Conservation (phyloP, 2,888 invertebrate species). For the Zeuzera pyrina region DNA sequence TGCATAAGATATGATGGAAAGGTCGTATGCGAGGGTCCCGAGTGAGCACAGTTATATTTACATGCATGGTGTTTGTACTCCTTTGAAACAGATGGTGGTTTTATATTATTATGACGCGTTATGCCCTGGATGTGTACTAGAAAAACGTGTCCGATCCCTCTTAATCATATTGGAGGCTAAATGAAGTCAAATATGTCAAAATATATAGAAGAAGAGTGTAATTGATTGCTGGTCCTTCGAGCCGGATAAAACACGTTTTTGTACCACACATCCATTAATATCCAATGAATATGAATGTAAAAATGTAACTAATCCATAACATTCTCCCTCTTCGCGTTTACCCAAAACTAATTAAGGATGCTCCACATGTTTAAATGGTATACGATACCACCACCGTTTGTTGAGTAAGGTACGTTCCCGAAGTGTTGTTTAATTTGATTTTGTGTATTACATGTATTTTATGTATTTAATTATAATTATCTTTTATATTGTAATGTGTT, state of each 20-base stretch:
- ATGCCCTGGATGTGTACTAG: slow-evolving; percentile 31
- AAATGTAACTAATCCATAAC: slow-evolving; percentile 72
- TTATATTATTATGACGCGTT: slow-evolving; percentile 37
- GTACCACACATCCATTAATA: slow-evolving; percentile 32
- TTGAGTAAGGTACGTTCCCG: slow-evolving; percentile 66
- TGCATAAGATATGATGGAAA: slow-evolving; percentile 25
- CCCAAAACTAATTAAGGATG: slow-evolving; percentile 72
- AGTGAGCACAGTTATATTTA: slow-evolving; percentile 45
- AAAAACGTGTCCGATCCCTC: slow-evolving; percentile 29
- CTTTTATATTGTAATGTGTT: slow-evolving; percentile 42
- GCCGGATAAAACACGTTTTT: slow-evolving; percentile 32
- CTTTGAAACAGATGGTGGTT: slow-evolving; percentile 57
- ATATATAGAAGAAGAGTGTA: neutral
- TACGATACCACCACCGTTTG: slow-evolving; percentile 66
- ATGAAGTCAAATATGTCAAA: no score
- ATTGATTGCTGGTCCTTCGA: slow-evolving; percentile 11
- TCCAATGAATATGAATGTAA: slow-evolving; percentile 40
- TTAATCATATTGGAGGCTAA: neutral
- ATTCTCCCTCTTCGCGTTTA: slow-evolving; percentile 71
- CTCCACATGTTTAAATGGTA: slow-evolving; percentile 68
- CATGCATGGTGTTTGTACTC: slow-evolving; percentile 62
- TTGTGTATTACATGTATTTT: slow-evolving; percentile 59
- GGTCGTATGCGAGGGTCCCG: slow-evolving; percentile 34
- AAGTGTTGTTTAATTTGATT: slow-evolving; percentile 55
- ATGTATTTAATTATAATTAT: slow-evolving; percentile 35